A percentile compares a stretch with the other conserved stretches of the same genome.
These are phyloP conservation scores for Miniopterus natalensis DNA, from an alignment of 2,113 vertebrate species.

Conservation along the genomic window DNA sequence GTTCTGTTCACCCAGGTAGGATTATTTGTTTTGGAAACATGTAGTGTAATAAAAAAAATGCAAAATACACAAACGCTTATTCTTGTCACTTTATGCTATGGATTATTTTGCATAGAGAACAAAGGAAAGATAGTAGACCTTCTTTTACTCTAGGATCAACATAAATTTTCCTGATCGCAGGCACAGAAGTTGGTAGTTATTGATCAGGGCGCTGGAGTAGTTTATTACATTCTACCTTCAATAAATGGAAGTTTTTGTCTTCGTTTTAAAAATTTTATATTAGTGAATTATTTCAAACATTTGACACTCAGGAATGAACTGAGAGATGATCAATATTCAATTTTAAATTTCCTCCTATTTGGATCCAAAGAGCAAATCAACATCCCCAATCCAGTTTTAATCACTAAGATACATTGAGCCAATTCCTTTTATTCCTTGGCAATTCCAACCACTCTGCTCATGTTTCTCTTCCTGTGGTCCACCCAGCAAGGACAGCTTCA, in stretches of 20 bases:
- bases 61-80: not conserved
- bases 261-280: not conserved
- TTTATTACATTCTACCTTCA: not conserved
- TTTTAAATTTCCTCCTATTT: not conserved
- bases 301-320: not conserved
- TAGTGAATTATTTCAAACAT: constrained; percentile 3
- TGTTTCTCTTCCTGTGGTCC: not conserved
- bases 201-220: not conserved
- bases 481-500: not conserved
- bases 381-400: not conserved
- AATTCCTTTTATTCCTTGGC: not conserved
- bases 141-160: not conserved
- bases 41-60: not conserved
- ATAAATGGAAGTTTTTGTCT: not conserved
- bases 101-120: not conserved
- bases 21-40: not conserved
- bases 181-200: not conserved
- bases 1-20: not conserved
- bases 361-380: not conserved
- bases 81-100: not conserved
- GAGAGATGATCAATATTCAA: not conserved
- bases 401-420: not conserved
- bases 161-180: not conserved
- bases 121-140: not conserved
- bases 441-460: not conserved